Evolutionary conservation across 92 coral and sea anemone species (phyloP).

Genomic region (Heliopora coerulea): DNA sequence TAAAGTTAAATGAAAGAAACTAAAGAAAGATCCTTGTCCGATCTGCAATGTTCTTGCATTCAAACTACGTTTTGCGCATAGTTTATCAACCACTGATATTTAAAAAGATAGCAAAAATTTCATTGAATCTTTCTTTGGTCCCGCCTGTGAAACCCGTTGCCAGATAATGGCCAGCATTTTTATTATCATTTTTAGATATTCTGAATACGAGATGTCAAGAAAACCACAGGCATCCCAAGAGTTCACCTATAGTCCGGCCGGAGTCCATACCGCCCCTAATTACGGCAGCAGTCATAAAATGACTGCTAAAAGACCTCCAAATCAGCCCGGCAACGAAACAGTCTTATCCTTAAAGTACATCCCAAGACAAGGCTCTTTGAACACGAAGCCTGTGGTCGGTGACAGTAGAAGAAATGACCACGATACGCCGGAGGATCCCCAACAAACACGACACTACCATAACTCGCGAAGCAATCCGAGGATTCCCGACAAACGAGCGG

Average conservation of each 20-base stretch:
- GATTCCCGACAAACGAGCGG: constrained; percentile 54
- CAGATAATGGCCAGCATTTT: too few relatives aligned
- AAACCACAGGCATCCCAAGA: not conserved
- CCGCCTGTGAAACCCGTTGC: too few relatives aligned
- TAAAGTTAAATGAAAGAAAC: too few relatives aligned
- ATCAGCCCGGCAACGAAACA: constrained; percentile 8
- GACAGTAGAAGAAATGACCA: constrained; percentile 5
- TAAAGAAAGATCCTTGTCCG: too few relatives aligned
- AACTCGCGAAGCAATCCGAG: constrained; percentile 20
- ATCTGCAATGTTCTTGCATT: too few relatives aligned
- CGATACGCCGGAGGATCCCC: constrained; percentile 1
- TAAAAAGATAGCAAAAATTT: too few relatives aligned
- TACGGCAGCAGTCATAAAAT: constrained; percentile 33
- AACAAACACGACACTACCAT: not conserved
- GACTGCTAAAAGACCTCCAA: constrained; percentile 9
- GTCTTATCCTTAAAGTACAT: constrained; percentile 33
- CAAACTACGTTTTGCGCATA: too few relatives aligned
- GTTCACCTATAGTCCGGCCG: not conserved
- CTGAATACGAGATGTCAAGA: constrained; percentile 1
- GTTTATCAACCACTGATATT: too few relatives aligned
- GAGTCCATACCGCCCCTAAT: not conserved
- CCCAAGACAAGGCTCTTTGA: constrained; percentile 12
- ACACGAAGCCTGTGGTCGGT: not conserved
- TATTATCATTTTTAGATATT: not conserved
- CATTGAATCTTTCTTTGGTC: too few relatives aligned